A percentile compares a stretch with the other conserved stretches of the same genome.
phyloP scores from a whole-genome alignment of 2,888 invertebrate genomes.

The Nemotelus nigrinus region DNA sequence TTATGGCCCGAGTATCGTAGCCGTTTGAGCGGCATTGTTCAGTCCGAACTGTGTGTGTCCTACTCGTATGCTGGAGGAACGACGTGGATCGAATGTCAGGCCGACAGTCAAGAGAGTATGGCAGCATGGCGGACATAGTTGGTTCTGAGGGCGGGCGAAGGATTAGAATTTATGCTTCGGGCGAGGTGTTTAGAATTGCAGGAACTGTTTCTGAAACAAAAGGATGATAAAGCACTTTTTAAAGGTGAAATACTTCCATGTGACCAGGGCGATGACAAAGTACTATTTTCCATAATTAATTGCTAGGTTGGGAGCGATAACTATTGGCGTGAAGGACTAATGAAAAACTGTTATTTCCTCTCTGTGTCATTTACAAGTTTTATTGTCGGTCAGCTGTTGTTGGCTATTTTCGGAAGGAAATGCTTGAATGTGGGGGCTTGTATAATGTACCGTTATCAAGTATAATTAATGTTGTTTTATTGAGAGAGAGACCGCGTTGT shows the following conservation, averaged over 20 bases:
- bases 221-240: slow-evolving; percentile 40
- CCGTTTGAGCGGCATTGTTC: neutral
- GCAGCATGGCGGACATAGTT: neutral
- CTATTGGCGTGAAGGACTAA: slow-evolving; percentile 34
- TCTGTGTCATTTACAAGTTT: slow-evolving; percentile 32
- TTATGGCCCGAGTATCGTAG: slow-evolving; percentile 20
- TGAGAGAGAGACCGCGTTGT: neutral
- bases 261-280: slow-evolving; percentile 33
- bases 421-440: neutral
- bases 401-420: neutral
- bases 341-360: slow-evolving; percentile 38
- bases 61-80: too few relatives aligned
- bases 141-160: neutral
- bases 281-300: slow-evolving; percentile 43
- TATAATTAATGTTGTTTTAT: neutral
- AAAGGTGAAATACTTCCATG: slow-evolving; percentile 38
- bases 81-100: too few relatives aligned
- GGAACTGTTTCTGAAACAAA: slow-evolving; percentile 32
- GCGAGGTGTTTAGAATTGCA: slow-evolving; percentile 37
- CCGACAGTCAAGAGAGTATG: neutral
- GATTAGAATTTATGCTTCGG: slow-evolving; percentile 36
- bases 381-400: slow-evolving; percentile 35
- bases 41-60: neutral
- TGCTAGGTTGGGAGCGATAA: slow-evolving; percentile 35
- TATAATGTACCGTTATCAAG: neutral